Evolutionary conservation across 2,113 vertebrate genomes (phyloP), one percentile per base, ranked within the genome.

Genomic region (Ageneiosus marmoratus): DNA sequence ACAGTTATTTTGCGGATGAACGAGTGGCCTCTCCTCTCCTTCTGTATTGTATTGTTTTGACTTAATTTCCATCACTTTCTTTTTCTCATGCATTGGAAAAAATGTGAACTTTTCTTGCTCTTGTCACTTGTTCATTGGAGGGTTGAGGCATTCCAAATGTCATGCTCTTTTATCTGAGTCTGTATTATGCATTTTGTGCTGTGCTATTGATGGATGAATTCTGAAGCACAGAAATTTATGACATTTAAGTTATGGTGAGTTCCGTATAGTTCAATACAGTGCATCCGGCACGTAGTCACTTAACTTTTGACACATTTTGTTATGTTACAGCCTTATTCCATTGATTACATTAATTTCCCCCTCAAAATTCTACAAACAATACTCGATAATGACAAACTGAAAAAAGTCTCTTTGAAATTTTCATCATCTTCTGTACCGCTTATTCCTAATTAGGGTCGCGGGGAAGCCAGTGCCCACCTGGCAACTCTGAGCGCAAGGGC

Each of bases 101-200:
- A 88, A 90, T 90, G 44, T 89, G 90, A 92, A 91, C 90, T 90
- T 90, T 89, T 86, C 86, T 82, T 84, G 88, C 82, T 46, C 78
- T 75, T 83, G 79, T 89, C 88, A 88, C 88, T 86, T 86, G 84
- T 51, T 88, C 84, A 86, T 88, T 79, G 62, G 73, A 60, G 48
- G 32, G 76, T 67, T 86, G 85, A 88, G 79, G 87, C 83, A 83
- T 83, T 83, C 86, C 37, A 72, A 58, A 70, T 63, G 77, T 83
- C 77, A 77, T 81, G 85, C 58, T 56, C 51, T 86, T 70, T 77
- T 65, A 84, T 84, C 51, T 69, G 60, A 81, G 41, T 65, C 62
- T 80, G 65, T 4, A 56, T 51, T 70, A 34, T 70, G 16, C 46
- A 58, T 72, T 72, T 27, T 81, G 34, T 58, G 67, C n/a, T 53